These are phyloP conservation scores for Acomys russatus DNA, from an alignment of 2,797 vertebrate genomes.

Conservation along the genomic window DNA sequence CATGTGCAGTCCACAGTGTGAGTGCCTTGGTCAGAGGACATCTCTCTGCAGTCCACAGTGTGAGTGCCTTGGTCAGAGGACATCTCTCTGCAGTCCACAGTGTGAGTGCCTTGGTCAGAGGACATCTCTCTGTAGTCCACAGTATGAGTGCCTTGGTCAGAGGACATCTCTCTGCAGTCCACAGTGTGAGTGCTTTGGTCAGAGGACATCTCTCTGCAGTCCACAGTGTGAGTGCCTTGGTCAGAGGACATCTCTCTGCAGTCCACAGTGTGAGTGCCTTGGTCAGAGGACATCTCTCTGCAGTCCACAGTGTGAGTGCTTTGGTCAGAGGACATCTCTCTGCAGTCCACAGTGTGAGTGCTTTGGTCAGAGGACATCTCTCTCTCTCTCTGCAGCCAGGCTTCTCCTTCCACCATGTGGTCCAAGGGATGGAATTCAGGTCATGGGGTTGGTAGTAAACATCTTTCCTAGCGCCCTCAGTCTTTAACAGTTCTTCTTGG, in stretches of 20 bases:
- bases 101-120: background rate
- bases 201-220: background rate
- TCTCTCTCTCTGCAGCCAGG: background rate
- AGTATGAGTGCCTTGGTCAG: background rate
- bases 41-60: background rate
- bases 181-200: background rate
- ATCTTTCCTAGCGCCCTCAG: background rate
- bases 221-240: background rate
- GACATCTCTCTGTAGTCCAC: background rate
- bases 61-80: background rate
- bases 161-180: background rate
- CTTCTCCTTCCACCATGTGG: background rate
- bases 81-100: background rate
- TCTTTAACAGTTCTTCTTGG: slow-evolving; percentile 15
- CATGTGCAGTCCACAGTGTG: background rate
- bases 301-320: background rate
- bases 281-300: background rate
- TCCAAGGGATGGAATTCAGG: background rate
- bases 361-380: background rate
- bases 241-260: background rate
- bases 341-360: background rate
- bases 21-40: background rate
- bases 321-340: background rate
- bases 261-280: background rate
- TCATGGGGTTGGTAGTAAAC: background rate